Evolutionary conservation across 2,797 vertebrate genomes (phyloP), one percentile per base, ranked within the genome.

Genomic region (Sebastes jordani): DNA sequence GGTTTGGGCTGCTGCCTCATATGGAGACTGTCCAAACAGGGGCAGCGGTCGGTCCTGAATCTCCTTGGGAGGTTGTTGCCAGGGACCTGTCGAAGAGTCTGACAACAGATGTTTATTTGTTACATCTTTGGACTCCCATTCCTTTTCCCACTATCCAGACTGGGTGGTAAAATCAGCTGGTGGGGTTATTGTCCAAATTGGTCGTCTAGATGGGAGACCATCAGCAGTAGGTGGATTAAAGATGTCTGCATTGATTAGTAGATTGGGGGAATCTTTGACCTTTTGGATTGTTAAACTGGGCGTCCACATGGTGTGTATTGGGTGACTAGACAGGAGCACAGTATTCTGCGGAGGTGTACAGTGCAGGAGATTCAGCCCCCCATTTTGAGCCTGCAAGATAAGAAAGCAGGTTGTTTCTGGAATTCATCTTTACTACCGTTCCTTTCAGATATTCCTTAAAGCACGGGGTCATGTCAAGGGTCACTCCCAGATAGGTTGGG

Each of bases 361-460:
- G 29, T n/a, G 32, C 7, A 52, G 49, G 8, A 0, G 0, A 8
- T 52, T 52, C 49, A 20, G 49, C 0, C 49, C 49, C 18, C 18
- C 10, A 61, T 62, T 34, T 34, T 32, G 49, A n/a, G 18, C 10
- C 20, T 11, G 30, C 30, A 11, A n/a, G 30, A 2, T 61, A 3
- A 32, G 1, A 32, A 32, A 61, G 29, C 18, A 60, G 58, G 27
- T 60, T 60, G 29, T 60, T 60, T 60, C 27, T 29, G 18, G 29
- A 32, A 18, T 32, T n/a, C 29, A 61, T 14, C 56, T 29, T 29
- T 29, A 8, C 25, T 1, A 18, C 25, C 7, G 56, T 59, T 60
- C 16, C 58, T 60, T 30, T 60, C 58, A 30, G 27, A 32, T 32
- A 29, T 16, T 29, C 6, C 16, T 59, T 29, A 9, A 59, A 29